phyloP scores from a whole-genome alignment of 2,797 vertebrate species.

The Danio choprae region DNA sequence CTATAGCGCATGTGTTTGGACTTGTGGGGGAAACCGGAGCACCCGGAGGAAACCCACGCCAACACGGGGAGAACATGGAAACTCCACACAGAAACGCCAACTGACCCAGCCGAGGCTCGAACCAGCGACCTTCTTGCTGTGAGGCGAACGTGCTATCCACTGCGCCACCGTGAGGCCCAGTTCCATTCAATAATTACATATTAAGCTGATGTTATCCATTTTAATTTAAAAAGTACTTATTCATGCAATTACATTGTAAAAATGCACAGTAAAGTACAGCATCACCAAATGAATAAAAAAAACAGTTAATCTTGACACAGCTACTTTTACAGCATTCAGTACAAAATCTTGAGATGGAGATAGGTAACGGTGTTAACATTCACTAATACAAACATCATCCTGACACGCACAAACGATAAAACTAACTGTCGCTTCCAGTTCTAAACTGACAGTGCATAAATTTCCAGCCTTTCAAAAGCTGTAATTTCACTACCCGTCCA shows the following conservation, averaged over 20 bases:
- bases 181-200: background rate
- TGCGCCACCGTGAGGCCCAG: too few relatives aligned
- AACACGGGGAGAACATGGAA: too few relatives aligned
- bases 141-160: too few relatives aligned
- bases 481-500: slow-evolving; percentile 76
- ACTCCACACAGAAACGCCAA: too few relatives aligned
- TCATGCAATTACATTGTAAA: background rate
- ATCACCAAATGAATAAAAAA: slow-evolving; percentile 1
- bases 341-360: background rate
- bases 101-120: too few relatives aligned
- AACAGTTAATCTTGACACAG: slow-evolving; percentile 2
- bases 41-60: too few relatives aligned
- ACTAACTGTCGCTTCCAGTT: slow-evolving; percentile 66
- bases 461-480: slow-evolving; percentile 78
- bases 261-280: background rate
- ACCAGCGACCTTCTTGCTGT: too few relatives aligned
- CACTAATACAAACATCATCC: slow-evolving; percentile 58
- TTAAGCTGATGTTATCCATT: background rate
- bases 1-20: too few relatives aligned
- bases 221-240: slow-evolving; percentile 5
- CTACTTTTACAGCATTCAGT: background rate
- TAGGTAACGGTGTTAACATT: slow-evolving; percentile 66
- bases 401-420: slow-evolving; percentile 68
- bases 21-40: too few relatives aligned
- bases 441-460: slow-evolving; percentile 73